A percentile compares a stretch with the other conserved stretches of the same genome.
phyloP scores from a whole-genome alignment of 2,797 vertebrate genomes.

The Tamandua tetradactyla region DNA sequence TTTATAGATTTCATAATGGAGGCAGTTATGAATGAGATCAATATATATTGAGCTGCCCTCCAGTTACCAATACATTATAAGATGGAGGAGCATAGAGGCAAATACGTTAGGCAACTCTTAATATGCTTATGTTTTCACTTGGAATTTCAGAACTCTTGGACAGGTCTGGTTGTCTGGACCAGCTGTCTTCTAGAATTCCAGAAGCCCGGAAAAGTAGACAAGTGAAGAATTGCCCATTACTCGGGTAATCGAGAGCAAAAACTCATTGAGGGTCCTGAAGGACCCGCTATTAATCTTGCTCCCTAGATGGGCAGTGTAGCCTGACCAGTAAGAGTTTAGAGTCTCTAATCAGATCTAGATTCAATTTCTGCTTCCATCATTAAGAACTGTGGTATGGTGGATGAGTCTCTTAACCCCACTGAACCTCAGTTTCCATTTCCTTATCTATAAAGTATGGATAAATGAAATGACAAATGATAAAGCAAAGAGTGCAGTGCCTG shows the following conservation, averaged over 20 bases:
- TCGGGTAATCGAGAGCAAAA: not conserved
- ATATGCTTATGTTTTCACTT: not conserved
- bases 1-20: conserved; percentile 81
- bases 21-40: conserved; percentile 81
- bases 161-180: not conserved
- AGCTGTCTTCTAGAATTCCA: conserved; percentile 27
- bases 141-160: not conserved
- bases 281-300: not conserved
- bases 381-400: not conserved
- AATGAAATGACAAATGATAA: not conserved
- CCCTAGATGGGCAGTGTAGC: not conserved
- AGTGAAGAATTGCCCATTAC: not conserved
- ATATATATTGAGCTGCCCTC: conserved; percentile 74
- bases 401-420: not conserved
- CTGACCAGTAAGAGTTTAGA: not conserved
- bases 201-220: not conserved
- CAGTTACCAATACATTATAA: conserved; percentile 77
- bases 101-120: conserved; percentile 25
- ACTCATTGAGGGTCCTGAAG: not conserved
- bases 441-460: not conserved
- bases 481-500: not conserved
- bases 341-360: not conserved
- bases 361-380: not conserved
- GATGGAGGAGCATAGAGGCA: conserved; percentile 68
- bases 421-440: conserved; percentile 6